A percentile compares a stretch with the other conserved stretches of the same genome.
phyloP scores from a whole-genome alignment of 2,113 vertebrate species.

The Etia nguti region DNA sequence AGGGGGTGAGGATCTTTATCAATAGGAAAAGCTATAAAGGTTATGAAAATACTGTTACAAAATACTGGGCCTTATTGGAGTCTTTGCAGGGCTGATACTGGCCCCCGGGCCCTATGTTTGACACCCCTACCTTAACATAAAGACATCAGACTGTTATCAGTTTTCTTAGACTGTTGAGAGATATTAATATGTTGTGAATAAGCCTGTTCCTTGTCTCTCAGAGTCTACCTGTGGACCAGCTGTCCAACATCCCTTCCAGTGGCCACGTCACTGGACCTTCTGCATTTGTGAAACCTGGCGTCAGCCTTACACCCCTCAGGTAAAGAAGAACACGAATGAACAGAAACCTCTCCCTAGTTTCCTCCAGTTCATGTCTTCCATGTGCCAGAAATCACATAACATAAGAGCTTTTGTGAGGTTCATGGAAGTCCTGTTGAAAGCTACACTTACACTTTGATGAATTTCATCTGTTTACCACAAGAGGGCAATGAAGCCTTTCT shows the following conservation, averaged over 20 bases:
- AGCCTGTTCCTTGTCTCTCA: constrained; percentile 32
- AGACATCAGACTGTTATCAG: not conserved
- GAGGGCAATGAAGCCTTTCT: constrained; percentile 66
- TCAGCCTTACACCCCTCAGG: not conserved
- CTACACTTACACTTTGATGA: not conserved
- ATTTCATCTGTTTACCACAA: constrained; percentile 47
- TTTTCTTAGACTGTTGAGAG: not conserved
- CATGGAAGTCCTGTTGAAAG: not conserved
- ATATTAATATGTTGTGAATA: not conserved
- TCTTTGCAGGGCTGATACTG: not conserved
- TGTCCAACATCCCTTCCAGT: not conserved
- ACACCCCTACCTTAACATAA: not conserved
- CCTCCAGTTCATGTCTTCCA: not conserved
- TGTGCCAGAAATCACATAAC: not conserved
- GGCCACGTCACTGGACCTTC: rapidly evolving
- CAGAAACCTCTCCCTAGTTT: not conserved
- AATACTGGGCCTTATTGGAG: not conserved
- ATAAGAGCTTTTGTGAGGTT: not conserved
- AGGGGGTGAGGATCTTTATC: not conserved
- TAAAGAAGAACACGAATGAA: not conserved
- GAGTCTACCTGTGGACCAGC: constrained; percentile 70
- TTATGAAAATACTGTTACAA: rapidly evolving
- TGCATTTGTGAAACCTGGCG: not conserved
- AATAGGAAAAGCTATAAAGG: not conserved
- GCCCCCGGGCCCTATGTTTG: not conserved